Conservation (phyloP, 2,797 vertebrate species). For the Tinamus major region DNA sequence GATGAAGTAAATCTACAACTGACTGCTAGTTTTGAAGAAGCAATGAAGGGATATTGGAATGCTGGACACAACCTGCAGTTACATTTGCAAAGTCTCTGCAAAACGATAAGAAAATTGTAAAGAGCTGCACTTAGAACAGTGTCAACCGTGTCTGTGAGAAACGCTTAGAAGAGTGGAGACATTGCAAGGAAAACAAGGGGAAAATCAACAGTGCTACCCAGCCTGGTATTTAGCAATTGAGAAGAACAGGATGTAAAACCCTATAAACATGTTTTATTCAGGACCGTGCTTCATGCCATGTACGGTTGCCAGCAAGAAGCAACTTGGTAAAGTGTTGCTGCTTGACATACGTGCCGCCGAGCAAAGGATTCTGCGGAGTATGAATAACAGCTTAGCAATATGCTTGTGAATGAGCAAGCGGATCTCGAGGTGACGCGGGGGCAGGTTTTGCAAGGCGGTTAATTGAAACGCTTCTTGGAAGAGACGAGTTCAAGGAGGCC, state of each 20-base stretch:
- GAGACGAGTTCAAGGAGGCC: not conserved
- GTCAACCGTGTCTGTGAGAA: not conserved
- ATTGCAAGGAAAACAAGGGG: slow-evolving; percentile 3
- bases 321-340: not conserved
- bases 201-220: not conserved
- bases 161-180: not conserved
- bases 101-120: not conserved
- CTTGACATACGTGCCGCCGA: slow-evolving; percentile 21
- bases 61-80: not conserved
- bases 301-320: not conserved
- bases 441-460: not conserved
- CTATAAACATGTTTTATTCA: not conserved
- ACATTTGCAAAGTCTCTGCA: not conserved
- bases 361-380: not conserved
- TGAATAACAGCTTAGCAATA: not conserved
- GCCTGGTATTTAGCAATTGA: slow-evolving; percentile 18
- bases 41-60: not conserved
- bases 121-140: not conserved
- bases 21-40: not conserved
- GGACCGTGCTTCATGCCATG: not conserved
- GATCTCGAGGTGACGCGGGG: not conserved
- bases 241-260: slow-evolving; percentile 25
- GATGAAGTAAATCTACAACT: not conserved
- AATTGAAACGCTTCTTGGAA: slow-evolving; percentile 20
- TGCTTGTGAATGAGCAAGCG: slow-evolving; percentile 2